Evolutionary conservation across 1,140 invertebrate genomes (phyloP).

Genomic region (Leptoteleia sp.): DNA sequence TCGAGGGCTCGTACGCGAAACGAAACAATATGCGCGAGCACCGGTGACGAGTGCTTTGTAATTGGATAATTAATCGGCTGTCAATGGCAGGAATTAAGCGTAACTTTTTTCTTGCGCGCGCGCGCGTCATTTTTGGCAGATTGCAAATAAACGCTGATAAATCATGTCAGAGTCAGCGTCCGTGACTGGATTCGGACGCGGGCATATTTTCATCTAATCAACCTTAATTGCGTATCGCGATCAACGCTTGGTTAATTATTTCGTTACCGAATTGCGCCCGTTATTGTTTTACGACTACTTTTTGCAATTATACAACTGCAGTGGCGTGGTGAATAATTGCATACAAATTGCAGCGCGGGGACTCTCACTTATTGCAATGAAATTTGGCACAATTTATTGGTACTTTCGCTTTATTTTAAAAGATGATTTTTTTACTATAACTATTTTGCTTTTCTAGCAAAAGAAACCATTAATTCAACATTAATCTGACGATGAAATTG

Average conservation of each 20-base stretch:
- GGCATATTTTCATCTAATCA: conserved; percentile 49
- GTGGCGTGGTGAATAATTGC: conserved; percentile 24
- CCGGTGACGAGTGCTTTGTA: conserved; percentile 40
- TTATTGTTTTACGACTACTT: conserved; percentile 41
- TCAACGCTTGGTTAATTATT: conserved; percentile 41
- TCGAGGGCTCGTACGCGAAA: no score
- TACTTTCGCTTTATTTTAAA: no score
- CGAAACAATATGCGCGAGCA: no score
- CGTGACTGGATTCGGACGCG: conserved; percentile 22
- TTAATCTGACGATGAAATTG: no score
- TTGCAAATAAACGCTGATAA: conserved; percentile 43
- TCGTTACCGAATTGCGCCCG: conserved; percentile 24
- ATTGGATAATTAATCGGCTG: conserved; percentile 63
- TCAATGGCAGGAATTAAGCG: conserved; percentile 54
- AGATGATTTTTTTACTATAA: no score
- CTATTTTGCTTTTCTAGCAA: no score
- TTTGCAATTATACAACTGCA: conserved; percentile 48
- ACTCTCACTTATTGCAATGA: no score
- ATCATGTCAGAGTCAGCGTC: conserved; percentile 40
- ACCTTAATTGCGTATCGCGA: conserved; percentile 38
- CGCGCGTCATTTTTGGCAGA: conserved; percentile 43
- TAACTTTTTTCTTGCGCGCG: conserved; percentile 16
- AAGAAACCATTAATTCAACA: no score
- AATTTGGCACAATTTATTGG: no score
- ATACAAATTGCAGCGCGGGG: conserved; percentile 18